Conservation (phyloP, 37 sponge, comb jelly and placozoan genomes). For the Cladorhizidae sp. region DNA sequence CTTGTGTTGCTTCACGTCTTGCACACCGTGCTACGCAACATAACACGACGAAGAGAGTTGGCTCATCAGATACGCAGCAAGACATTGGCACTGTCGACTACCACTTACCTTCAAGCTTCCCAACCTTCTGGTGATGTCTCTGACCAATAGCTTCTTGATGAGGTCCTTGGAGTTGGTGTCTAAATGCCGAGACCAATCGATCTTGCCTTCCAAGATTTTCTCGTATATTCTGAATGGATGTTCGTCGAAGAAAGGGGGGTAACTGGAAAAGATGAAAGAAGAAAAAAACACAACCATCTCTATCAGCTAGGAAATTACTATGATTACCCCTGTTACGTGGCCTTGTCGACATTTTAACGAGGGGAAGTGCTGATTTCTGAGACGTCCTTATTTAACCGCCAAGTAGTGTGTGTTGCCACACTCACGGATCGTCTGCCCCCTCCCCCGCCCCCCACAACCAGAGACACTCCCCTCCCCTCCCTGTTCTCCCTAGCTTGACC, state of each 20-base stretch:
- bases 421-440: too few relatives aligned
- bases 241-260: constrained; percentile 96
- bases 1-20: constrained; percentile 90
- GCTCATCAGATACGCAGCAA: background rate
- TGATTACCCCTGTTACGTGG: too few relatives aligned
- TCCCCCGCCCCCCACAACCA: too few relatives aligned
- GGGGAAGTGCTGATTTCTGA: too few relatives aligned
- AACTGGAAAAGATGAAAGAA: constrained; percentile 40
- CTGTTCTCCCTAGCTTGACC: too few relatives aligned
- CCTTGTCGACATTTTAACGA: too few relatives aligned
- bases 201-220: constrained; percentile 85
- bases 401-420: too few relatives aligned
- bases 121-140: constrained; percentile 81
- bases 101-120: constrained; percentile 81
- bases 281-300: too few relatives aligned
- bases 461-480: too few relatives aligned
- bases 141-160: constrained; percentile 76
- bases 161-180: constrained; percentile 77
- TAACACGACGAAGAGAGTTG: background rate
- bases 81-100: background rate
- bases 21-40: constrained; percentile 77
- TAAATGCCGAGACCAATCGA: constrained; percentile 84
- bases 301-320: too few relatives aligned
- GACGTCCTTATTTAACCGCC: too few relatives aligned
- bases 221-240: constrained; percentile 93